Conservation (phyloP, 2,888 invertebrate genomes). For the Leptothorax acervorum region DNA sequence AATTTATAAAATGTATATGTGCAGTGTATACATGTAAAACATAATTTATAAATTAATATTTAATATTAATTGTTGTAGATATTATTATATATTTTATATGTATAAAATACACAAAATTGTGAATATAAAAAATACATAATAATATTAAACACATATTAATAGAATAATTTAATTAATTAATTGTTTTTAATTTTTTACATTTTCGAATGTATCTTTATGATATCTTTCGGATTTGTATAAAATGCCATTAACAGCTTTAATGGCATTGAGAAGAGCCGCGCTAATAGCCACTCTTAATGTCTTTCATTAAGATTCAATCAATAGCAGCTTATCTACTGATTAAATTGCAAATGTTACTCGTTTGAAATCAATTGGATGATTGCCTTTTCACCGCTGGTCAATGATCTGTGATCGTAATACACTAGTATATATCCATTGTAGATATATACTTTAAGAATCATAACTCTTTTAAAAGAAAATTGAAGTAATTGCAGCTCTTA, state of each 20-base stretch:
- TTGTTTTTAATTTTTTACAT: neutral
- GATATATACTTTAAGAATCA: conserved; percentile 11
- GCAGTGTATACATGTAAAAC: no score
- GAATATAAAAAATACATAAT: neutral
- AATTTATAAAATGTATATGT: no score
- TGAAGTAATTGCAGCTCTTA: conserved; percentile 8
- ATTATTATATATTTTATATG: no score
- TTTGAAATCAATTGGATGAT: conserved; percentile 50
- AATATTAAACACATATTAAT: neutral
- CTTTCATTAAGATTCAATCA: conserved; percentile 28
- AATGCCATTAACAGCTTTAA: neutral
- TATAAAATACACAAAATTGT: neutral
- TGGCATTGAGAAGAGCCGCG: neutral
- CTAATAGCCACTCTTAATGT: conserved; percentile 23
- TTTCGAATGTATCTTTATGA: neutral
- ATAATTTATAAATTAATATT: no score
- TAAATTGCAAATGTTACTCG: conserved; percentile 32
- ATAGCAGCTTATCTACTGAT: conserved; percentile 24
- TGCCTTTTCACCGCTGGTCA: conserved; percentile 21
- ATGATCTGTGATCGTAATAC: conserved; percentile 19
- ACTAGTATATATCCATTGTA: neutral
- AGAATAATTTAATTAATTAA: neutral
- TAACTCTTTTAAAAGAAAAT: conserved; percentile 10
- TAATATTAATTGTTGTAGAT: no score
- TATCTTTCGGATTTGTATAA: neutral